Evolutionary conservation across 2,888 invertebrate genomes (phyloP).

Genomic region (Drosophila kanekoi): DNA sequence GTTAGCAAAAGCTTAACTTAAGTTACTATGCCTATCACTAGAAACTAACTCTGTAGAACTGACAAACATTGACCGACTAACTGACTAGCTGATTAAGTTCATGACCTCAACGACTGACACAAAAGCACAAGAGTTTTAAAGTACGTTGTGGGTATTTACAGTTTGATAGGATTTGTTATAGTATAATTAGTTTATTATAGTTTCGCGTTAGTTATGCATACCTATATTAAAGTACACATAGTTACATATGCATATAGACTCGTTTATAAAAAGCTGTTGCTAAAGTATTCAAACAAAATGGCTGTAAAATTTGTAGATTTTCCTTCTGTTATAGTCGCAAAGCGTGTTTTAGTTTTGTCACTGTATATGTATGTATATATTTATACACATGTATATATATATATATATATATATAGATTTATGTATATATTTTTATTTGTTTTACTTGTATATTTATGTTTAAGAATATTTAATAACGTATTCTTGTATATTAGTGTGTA

Average conservation of each 20-base stretch:
- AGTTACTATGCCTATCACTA: constrained; percentile 49
- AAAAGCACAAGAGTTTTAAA: constrained; percentile 67
- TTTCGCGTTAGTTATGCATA: constrained; percentile 46
- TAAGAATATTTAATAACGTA: constrained; percentile 77
- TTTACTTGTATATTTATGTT: constrained; percentile 80
- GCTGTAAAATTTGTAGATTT: constrained; percentile 66
- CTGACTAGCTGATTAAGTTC: neutral
- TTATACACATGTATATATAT: constrained; percentile 27
- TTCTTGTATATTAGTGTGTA: constrained; percentile 82
- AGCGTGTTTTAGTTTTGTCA: constrained; percentile 65
- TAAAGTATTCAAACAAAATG: constrained; percentile 60
- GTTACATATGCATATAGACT: constrained; percentile 24
- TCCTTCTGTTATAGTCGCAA: constrained; percentile 48
- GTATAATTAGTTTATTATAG: constrained; percentile 33
- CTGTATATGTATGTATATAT: constrained; percentile 53
- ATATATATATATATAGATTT: constrained; percentile 33
- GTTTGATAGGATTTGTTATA: constrained; percentile 56
- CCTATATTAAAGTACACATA: constrained; percentile 7
- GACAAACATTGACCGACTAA: constrained; percentile 53
- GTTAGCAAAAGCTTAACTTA: constrained; percentile 51
- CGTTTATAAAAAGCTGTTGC: constrained; percentile 64
- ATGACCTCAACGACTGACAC: constrained; percentile 14
- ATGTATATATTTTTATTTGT: constrained; percentile 19
- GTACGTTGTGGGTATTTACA: constrained; percentile 72
- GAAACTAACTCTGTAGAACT: constrained; percentile 49